Evolutionary conservation across 2,888 invertebrate genomes (phyloP).

Genomic region (Apodemia hepburni): DNA sequence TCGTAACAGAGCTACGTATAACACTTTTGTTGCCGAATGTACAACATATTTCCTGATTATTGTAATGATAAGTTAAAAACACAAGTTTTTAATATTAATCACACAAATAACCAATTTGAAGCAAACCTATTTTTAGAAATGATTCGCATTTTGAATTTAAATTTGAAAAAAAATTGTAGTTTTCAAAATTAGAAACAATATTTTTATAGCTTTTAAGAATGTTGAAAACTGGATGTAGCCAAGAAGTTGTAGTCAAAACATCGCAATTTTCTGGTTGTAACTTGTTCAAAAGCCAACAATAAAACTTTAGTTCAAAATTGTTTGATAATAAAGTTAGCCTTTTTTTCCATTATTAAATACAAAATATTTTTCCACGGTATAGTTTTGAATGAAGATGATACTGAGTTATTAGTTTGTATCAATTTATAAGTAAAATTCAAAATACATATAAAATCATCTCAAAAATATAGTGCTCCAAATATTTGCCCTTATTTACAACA

Average conservation of each 20-base stretch:
- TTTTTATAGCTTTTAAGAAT: too few relatives aligned
- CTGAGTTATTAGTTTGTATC: too few relatives aligned
- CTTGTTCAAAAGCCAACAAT: too few relatives aligned
- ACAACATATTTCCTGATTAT: conserved; percentile 6
- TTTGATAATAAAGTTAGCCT: too few relatives aligned
- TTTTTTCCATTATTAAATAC: too few relatives aligned
- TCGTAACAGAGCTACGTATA: background rate
- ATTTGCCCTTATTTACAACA: background rate
- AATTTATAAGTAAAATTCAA: background rate
- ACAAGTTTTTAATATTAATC: background rate
- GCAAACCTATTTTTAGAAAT: background rate
- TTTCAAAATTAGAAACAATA: too few relatives aligned
- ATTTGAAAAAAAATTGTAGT: background rate
- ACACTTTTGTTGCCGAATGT: conserved; percentile 6
- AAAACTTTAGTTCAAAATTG: too few relatives aligned
- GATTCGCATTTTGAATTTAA: background rate
- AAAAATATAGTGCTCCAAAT: background rate
- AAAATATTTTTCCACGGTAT: too few relatives aligned
- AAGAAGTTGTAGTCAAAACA: too few relatives aligned
- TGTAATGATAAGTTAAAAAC: conserved; percentile 6
- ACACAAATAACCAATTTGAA: background rate
- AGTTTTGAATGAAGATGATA: background rate
- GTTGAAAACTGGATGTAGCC: too few relatives aligned
- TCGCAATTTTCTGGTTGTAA: too few relatives aligned
- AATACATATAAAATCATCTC: background rate